phyloP scores from a whole-genome alignment of 2,888 invertebrate genomes.

The Eupithecia subfuscata region DNA sequence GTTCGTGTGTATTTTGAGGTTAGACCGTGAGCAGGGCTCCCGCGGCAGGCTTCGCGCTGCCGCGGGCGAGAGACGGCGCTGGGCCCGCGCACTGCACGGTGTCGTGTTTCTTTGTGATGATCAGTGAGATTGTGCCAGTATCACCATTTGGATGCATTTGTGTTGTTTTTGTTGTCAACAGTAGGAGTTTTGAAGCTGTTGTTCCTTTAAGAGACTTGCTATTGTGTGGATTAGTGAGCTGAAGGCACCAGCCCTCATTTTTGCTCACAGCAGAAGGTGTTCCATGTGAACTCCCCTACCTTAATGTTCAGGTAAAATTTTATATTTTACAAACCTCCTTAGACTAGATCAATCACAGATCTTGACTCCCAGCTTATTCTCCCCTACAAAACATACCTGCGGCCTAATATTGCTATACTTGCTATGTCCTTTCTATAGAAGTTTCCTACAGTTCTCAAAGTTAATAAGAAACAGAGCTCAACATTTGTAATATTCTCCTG shows the following conservation, averaged over 20 bases:
- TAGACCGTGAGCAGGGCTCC: constrained; percentile 69
- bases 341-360: background rate
- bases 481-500: constrained; percentile 4
- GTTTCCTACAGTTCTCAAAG: constrained; percentile 13
- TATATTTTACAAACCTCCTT: background rate
- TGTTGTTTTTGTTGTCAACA: constrained; percentile 47
- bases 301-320: constrained; percentile 53
- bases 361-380: background rate
- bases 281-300: background rate
- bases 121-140: constrained; percentile 51
- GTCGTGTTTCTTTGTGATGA: constrained; percentile 53
- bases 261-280: constrained; percentile 34
- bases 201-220: background rate
- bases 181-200: constrained; percentile 40
- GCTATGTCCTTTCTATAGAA: constrained; percentile 17
- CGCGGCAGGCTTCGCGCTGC: constrained; percentile 43
- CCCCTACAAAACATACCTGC: background rate
- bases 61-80: constrained; percentile 39
- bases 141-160: constrained; percentile 45
- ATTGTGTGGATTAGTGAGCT: background rate
- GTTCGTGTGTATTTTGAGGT: constrained; percentile 79
- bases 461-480: constrained; percentile 8
- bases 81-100: constrained; percentile 46
- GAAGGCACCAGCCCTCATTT: background rate
- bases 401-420: background rate